phyloP scores from a whole-genome alignment of 2,888 invertebrate genomes.

The Strigamia crassipes region DNA sequence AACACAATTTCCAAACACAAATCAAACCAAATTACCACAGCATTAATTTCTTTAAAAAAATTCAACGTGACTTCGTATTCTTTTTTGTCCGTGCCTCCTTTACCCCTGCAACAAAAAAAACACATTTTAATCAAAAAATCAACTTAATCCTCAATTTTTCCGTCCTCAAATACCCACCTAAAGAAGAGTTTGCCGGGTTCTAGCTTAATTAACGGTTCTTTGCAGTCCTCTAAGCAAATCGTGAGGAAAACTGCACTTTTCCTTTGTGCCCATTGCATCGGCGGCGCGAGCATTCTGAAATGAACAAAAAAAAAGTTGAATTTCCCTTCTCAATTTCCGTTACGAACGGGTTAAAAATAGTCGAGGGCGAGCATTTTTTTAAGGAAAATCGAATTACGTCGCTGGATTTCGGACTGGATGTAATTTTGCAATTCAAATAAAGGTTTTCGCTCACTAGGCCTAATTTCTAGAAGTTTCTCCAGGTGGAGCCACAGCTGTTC shows the following conservation, averaged over 20 bases:
- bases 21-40: constrained; percentile 72
- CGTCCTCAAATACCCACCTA: constrained; percentile 61
- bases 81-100: constrained; percentile 81
- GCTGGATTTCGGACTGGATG: no score
- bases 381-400: background rate
- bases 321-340: background rate
- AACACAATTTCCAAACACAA: no score
- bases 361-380: background rate
- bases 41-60: constrained; percentile 78
- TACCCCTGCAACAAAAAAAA: constrained; percentile 64
- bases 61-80: constrained; percentile 85
- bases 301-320: background rate
- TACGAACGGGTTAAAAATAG: background rate
- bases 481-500: background rate
- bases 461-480: background rate
- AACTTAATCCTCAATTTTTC: background rate
- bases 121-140: constrained; percentile 17
- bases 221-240: constrained; percentile 86
- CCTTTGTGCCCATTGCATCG: constrained; percentile 93
- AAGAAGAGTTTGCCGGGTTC: constrained; percentile 71
- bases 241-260: constrained; percentile 81
- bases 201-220: constrained; percentile 78
- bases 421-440: background rate
- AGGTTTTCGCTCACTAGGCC: background rate
- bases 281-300: constrained; percentile 68